Percentiles rank a stretch among this genome's conserved stretches.
These are phyloP conservation scores for Psittacula derbiana DNA, from an alignment of 2,797 vertebrate genomes.

Conservation along the genomic window DNA sequence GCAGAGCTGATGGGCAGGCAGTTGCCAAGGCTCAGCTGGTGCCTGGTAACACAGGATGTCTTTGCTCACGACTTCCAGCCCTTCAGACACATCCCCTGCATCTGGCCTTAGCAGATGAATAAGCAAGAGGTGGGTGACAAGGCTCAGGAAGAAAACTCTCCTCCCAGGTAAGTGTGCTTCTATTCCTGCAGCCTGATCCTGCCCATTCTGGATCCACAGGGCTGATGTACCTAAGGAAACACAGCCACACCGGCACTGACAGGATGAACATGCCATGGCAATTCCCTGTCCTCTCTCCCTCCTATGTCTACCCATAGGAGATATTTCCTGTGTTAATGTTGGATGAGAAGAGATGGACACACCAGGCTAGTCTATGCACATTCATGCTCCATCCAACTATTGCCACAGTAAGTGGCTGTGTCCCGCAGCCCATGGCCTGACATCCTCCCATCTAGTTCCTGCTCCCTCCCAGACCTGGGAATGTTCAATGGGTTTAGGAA, in stretches of 20 bases:
- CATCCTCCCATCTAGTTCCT: background rate
- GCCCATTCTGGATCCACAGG: background rate
- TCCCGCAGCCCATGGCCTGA: background rate
- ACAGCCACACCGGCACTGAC: background rate
- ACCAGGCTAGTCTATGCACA: background rate
- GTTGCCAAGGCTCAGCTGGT: conserved; percentile 30
- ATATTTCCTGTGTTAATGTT: background rate
- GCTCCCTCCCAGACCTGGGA: background rate
- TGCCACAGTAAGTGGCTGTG: background rate
- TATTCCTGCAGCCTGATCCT: background rate
- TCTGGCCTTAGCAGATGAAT: background rate
- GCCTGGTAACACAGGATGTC: background rate
- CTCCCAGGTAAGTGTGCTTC: background rate
- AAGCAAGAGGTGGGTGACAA: background rate
- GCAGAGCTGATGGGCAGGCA: conserved; percentile 9
- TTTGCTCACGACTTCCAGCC: background rate
- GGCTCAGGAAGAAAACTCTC: background rate
- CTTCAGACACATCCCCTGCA: background rate
- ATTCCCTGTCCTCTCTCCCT: background rate
- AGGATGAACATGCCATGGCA: background rate
- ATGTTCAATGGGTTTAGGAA: background rate
- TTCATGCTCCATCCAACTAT: fast-evolving
- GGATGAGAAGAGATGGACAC: background rate
- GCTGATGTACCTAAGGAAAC: background rate
- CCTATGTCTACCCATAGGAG: background rate